A percentile compares a stretch with the other conserved stretches of the same genome.
Conservation (phyloP, 1,140 invertebrate species). For the Drosophila nebulosa region DNA sequence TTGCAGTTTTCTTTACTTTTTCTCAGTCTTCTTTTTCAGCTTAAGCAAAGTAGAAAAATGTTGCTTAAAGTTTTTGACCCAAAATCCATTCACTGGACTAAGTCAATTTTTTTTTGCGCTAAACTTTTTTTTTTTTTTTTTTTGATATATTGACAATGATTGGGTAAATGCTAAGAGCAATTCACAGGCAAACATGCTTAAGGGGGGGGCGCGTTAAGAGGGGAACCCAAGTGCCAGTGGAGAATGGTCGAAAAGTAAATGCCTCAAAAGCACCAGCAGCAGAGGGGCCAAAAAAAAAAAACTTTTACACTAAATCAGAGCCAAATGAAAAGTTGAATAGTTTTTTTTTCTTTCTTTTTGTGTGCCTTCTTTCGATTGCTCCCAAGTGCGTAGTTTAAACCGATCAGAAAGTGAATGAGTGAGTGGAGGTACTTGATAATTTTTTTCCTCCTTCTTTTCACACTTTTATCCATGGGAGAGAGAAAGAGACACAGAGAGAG, state of each 20-base stretch:
- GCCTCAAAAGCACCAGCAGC: constrained; percentile 31
- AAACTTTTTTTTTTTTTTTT: constrained; percentile 1
- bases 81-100: background rate
- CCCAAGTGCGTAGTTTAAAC: constrained; percentile 68
- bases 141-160: constrained; percentile 75
- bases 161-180: constrained; percentile 51
- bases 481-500: too few relatives aligned
- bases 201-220: background rate
- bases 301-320: constrained; percentile 76
- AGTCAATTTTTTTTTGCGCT: background rate
- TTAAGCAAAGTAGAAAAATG: background rate
- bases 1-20: background rate
- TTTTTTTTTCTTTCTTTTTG: constrained; percentile 28
- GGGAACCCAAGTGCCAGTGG: constrained; percentile 3
- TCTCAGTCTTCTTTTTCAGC: background rate
- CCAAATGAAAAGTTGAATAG: constrained; percentile 60
- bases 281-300: constrained; percentile 22
- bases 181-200: constrained; percentile 3
- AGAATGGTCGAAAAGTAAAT: constrained; percentile 33
- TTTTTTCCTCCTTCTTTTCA: constrained; percentile 1
- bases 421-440: constrained; percentile 59
- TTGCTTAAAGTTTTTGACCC: constrained; percentile 13
- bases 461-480: background rate
- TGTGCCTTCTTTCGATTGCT: constrained; percentile 48
- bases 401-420: constrained; percentile 50